Evolutionary conservation across 2,113 vertebrate species (phyloP).

Genomic region (Tamias sibiricus): DNA sequence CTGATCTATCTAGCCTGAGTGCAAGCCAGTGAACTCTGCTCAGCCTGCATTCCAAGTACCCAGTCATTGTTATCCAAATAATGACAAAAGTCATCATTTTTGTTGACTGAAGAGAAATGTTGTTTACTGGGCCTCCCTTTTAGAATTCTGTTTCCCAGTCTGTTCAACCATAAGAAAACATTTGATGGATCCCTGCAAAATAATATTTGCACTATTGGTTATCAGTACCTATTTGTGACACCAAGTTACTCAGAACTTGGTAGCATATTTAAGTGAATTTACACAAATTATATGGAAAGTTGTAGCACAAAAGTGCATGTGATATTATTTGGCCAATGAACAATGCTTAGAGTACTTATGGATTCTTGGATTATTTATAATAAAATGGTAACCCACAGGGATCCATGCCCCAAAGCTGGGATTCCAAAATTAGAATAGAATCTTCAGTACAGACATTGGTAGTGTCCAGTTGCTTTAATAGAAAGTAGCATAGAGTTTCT

Average conservation of each 20-base stretch:
- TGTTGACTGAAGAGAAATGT: constrained; percentile 17
- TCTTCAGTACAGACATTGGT: neutral
- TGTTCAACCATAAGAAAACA: neutral
- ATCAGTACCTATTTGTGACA: neutral
- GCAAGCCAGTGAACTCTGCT: neutral
- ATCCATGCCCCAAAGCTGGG: neutral
- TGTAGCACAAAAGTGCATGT: neutral
- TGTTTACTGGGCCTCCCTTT: neutral
- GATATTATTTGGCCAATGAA: neutral
- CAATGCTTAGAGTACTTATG: neutral
- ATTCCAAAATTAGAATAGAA: constrained; percentile 19
- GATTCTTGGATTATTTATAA: neutral
- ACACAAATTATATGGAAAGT: neutral
- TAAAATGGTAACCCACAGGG: neutral
- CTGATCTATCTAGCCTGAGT: neutral
- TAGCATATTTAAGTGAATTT: neutral
- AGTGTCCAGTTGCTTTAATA: neutral
- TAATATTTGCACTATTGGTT: neutral
- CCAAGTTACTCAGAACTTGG: neutral
- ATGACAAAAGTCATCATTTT: neutral
- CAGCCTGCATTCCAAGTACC: neutral
- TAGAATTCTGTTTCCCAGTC: neutral
- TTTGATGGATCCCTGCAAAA: neutral
- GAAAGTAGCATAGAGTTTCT: neutral
- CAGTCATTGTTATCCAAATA: neutral